Conservation (phyloP, 2,888 invertebrate genomes). For the Anodontia alba region DNA sequence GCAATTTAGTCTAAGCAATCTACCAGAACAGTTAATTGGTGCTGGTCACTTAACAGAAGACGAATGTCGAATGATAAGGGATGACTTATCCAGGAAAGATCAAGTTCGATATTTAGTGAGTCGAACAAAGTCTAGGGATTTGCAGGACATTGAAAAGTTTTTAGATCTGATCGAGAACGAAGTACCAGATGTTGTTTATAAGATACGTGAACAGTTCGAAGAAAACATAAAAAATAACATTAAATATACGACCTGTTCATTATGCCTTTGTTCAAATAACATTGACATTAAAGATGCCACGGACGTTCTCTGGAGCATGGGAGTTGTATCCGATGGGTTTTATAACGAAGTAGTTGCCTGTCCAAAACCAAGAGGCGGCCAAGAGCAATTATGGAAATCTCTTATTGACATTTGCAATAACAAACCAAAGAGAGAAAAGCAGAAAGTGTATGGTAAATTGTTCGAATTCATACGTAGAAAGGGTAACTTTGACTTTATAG, state of each 20-base stretch:
- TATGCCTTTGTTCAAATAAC: neutral
- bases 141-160: neutral
- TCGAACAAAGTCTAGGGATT: neutral
- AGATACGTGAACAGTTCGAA: neutral
- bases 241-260: conserved; percentile 1
- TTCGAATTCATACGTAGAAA: neutral
- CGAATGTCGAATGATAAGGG: conserved; percentile 1
- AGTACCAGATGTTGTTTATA: conserved; percentile 3
- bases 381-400: neutral
- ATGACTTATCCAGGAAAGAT: conserved; percentile 3
- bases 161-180: neutral
- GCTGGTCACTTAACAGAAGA: conserved; percentile 3
- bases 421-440: neutral
- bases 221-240: neutral
- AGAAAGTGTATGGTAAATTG: neutral
- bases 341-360: conserved; percentile 9
- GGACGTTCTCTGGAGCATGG: neutral
- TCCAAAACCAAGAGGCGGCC: neutral
- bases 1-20: neutral
- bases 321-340: conserved; percentile 5
- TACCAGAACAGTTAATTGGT: neutral
- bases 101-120: neutral
- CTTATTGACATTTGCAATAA: neutral
- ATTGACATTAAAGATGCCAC: conserved; percentile 16
- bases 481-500: neutral